phyloP scores from a whole-genome alignment of 2,888 invertebrate genomes.

The Escarpia spicata region DNA sequence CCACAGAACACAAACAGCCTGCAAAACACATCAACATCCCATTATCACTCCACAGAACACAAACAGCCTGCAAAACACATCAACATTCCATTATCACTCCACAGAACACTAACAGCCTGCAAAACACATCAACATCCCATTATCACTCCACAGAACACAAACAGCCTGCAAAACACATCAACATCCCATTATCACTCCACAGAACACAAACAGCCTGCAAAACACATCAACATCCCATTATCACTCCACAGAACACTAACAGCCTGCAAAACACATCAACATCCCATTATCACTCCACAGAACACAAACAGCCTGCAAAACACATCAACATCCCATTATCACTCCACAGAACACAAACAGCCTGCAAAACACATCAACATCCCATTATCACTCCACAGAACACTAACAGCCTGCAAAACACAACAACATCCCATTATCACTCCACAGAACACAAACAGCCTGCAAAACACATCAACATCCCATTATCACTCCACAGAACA shows the following conservation, averaged over 20 bases:
- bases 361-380: conserved; percentile 56
- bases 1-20: too few relatives aligned
- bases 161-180: conserved; percentile 67
- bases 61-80: too few relatives aligned
- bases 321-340: conserved; percentile 65
- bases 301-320: conserved; percentile 73
- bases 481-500: too few relatives aligned
- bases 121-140: conserved; percentile 62
- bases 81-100: conserved; percentile 90
- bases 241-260: too few relatives aligned
- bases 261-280: too few relatives aligned
- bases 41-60: too few relatives aligned
- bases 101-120: conserved; percentile 78
- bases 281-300: conserved; percentile 90
- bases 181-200: too few relatives aligned
- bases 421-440: neutral
- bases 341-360: conserved; percentile 80
- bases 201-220: conserved; percentile 67
- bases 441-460: too few relatives aligned
- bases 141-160: conserved; percentile 81
- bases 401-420: conserved; percentile 67
- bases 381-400: too few relatives aligned
- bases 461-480: too few relatives aligned
- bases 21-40: too few relatives aligned
- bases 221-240: neutral